Evolutionary conservation across 2,888 invertebrate species (phyloP).

Genomic region (Leptinotarsa tumamoca): DNA sequence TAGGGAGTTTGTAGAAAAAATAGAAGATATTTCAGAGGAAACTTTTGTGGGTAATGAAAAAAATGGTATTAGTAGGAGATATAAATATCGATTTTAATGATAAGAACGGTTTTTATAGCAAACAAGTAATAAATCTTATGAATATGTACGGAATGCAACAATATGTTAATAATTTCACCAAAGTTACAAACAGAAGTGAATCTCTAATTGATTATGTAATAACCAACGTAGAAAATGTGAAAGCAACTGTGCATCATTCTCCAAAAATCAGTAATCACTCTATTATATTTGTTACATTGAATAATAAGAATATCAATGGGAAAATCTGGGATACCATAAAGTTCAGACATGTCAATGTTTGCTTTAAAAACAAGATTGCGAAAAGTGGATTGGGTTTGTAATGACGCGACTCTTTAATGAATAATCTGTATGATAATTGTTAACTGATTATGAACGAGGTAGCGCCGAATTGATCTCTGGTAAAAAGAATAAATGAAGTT

Average conservation of each 20-base stretch:
- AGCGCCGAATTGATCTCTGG: no score
- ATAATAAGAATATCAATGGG: neutral
- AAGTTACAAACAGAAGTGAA: neutral
- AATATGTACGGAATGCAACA: neutral
- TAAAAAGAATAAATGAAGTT: no score
- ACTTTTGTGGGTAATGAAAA: neutral
- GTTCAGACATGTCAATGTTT: neutral
- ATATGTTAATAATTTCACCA: neutral
- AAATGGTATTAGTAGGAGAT: no score
- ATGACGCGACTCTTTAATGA: no score
- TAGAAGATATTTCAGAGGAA: neutral
- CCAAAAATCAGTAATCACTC: neutral
- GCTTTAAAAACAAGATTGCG: no score
- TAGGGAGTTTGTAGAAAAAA: neutral
- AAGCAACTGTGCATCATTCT: neutral
- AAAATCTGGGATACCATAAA: neutral
- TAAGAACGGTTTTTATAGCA: neutral
- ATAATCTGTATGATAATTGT: no score
- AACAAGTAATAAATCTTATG: slow-evolving; percentile 1
- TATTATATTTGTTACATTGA: neutral
- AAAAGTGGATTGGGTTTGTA: no score
- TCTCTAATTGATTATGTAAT: neutral
- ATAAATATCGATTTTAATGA: slow-evolving; percentile 11
- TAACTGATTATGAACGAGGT: no score
- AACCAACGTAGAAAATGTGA: neutral